Conservation (phyloP, 2,113 vertebrate species). For the Galbula dea region DNA sequence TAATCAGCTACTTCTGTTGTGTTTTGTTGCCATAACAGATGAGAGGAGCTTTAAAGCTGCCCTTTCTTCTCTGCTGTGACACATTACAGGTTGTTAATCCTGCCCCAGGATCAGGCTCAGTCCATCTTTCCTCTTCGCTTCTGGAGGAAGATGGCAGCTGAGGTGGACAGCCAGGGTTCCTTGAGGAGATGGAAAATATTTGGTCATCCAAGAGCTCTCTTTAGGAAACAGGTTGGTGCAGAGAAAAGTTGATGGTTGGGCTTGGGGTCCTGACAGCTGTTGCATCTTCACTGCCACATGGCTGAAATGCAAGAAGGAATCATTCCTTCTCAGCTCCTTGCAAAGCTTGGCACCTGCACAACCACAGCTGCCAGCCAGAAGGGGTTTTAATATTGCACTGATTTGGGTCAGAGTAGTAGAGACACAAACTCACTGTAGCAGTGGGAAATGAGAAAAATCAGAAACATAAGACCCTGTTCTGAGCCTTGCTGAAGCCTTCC, state of each 20-base stretch:
- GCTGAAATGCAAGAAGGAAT: neutral
- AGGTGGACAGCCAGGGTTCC: conserved; percentile 54
- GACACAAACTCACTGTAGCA: neutral
- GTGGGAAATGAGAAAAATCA: no score
- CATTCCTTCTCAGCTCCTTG: neutral
- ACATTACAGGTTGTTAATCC: conserved; percentile 64
- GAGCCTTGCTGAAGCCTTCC: neutral
- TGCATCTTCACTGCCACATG: neutral
- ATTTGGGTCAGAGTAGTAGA: accelerated
- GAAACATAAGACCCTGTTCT: accelerated
- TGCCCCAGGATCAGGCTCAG: conserved; percentile 61
- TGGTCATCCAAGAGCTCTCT: conserved; percentile 62
- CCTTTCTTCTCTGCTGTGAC: conserved; percentile 35
- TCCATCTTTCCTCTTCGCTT: conserved; percentile 70
- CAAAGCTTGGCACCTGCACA: neutral
- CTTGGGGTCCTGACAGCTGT: neutral
- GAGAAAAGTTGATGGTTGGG: neutral
- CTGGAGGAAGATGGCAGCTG: conserved; percentile 45
- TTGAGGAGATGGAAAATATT: conserved; percentile 61
- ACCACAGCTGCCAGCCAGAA: neutral
- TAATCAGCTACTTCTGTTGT: neutral
- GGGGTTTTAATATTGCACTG: accelerated
- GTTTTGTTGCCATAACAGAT: conserved; percentile 46
- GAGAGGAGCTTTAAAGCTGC: conserved; percentile 20
- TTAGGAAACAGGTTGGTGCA: conserved; percentile 11